Conservation (phyloP, 2,797 vertebrate species). For the Dendrocincla tyrannina region DNA sequence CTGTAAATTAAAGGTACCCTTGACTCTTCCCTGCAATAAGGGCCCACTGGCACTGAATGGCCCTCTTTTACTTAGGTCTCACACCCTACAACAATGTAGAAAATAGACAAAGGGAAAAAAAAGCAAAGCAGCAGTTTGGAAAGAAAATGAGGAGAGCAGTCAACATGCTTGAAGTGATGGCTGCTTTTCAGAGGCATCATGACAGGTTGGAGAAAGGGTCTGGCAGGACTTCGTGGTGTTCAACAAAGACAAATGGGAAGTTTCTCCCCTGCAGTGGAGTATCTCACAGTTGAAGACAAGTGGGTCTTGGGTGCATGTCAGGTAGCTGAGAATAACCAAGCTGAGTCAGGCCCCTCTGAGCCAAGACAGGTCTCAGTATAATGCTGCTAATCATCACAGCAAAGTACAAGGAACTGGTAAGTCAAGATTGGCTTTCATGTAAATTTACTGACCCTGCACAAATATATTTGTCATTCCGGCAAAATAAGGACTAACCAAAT, state of each 20-base stretch:
- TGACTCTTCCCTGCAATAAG: background rate
- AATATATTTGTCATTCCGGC: background rate
- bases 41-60: background rate
- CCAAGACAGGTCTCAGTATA: background rate
- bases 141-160: background rate
- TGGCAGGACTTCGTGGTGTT: background rate
- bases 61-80: background rate
- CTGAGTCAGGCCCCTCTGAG: background rate
- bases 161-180: background rate
- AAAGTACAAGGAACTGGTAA: background rate
- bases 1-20: background rate
- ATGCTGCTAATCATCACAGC: background rate
- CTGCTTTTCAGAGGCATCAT: background rate
- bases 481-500: background rate
- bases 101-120: background rate
- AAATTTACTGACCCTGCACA: background rate
- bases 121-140: background rate
- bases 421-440: background rate
- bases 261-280: background rate
- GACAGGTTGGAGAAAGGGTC: background rate
- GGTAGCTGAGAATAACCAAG: background rate
- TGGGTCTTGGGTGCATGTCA: fast-evolving
- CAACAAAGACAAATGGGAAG: background rate
- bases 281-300: background rate
- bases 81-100: background rate